Base-by-base conservation (phyloP, 2,113 vertebrate species). In the Cinclus mexicanus region DNA sequence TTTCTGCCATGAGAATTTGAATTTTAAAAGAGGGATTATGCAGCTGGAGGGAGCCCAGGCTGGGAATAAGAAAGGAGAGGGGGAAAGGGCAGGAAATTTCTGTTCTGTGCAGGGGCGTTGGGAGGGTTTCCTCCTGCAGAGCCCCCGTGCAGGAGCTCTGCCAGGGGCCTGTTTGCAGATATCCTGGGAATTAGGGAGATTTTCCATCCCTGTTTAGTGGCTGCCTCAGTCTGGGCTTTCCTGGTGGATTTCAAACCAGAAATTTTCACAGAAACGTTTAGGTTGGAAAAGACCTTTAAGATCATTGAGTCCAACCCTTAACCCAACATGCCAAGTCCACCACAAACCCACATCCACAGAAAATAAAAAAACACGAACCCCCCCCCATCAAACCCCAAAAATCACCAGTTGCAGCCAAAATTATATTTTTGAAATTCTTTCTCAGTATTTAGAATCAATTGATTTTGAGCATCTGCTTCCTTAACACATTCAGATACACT, bases 1-100 rank as follows among this genome's bases (percentile, higher is more conserved):
- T 97, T 95, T 37, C 68, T 50, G 89, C 71, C 16, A 37, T 0
- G 42, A 89, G 76, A 28, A 75, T 83, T 89, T 90, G 88, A 69
- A 29, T 83, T 92, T 93, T 83, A 41, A 42, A 81, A 71, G 44
- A 59, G 37, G 0, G 31, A 13, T 77, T 83, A 55, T 88, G 65
- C 81, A 83, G 76, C 88, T 77, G 60, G 79, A 75, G 60, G 0
- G 19, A 90, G 16, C n/a, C 17, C 12, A 0, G 77, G 56, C 49
- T 84, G 61, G 7, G 9, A 44, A 57, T 12, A 18, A 61, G 50
- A 91, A 20, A 18, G 52, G 74, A 87, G 25, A 52, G 35, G 23
- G 23, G 6, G 41, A 86, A 56, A 80, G 17, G 29, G 25, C 31
- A 49, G 63, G 63, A 79, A 63, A 5, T 63, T 69, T 76, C 33